A percentile compares a stretch with the other conserved stretches of the same genome.
Evolutionary conservation across 1,140 invertebrate genomes (phyloP).

Genomic region (Neodiprion lecontei): DNA sequence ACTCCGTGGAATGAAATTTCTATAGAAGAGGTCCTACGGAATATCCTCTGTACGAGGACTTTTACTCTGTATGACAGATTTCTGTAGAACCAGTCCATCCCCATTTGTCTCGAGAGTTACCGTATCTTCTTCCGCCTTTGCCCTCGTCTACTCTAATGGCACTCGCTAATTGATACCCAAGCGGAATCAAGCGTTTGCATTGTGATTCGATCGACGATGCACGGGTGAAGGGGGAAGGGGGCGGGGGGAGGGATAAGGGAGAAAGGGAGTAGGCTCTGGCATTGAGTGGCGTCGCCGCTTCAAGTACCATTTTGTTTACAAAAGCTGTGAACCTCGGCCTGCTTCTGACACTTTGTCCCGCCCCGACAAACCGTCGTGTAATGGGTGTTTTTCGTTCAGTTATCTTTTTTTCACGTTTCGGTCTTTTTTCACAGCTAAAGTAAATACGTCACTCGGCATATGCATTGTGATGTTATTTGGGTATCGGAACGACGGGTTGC

Average conservation of each 20-base stretch:
- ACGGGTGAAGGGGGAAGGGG: neutral
- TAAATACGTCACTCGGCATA: neutral
- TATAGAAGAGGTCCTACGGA: no score
- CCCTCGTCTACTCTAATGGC: constrained; percentile 30
- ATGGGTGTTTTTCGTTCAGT: neutral
- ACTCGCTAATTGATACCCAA: constrained; percentile 58
- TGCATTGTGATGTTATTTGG: constrained; percentile 8
- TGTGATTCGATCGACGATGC: constrained; percentile 30
- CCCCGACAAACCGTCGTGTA: neutral
- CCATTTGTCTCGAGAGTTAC: constrained; percentile 22
- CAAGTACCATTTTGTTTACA: constrained; percentile 40
- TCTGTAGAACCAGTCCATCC: neutral
- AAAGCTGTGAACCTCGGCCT: constrained; percentile 53
- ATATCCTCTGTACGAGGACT: constrained; percentile 25
- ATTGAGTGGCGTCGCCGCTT: constrained; percentile 23
- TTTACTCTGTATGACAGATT: neutral
- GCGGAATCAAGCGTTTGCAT: constrained; percentile 60
- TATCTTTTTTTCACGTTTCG: neutral
- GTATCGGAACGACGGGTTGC: neutral
- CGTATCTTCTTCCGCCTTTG: constrained; percentile 9
- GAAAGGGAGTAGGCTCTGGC: constrained; percentile 29
- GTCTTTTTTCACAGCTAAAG: neutral
- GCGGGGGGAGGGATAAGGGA: constrained; percentile 25
- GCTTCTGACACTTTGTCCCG: constrained; percentile 43
- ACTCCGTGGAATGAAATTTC: no score